These are phyloP conservation scores for Pollicipes pollicipes DNA, from an alignment of 1,140 invertebrate species.

Conservation along the genomic window DNA sequence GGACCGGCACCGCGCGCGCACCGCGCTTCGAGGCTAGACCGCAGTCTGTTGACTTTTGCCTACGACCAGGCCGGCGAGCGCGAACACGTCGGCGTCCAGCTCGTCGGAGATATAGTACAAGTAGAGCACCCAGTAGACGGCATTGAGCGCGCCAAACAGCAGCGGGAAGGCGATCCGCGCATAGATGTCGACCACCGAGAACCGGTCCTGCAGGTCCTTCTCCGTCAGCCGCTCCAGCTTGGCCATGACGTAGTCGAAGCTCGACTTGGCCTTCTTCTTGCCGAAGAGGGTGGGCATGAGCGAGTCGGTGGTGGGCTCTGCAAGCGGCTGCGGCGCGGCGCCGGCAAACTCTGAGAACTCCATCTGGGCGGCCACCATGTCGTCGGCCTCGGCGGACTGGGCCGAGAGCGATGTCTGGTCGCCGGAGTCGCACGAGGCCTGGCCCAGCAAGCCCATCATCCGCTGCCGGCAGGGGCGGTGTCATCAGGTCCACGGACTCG, in stretches of 20 bases:
- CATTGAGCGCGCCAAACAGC: conserved; percentile 31
- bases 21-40: too few species aligned
- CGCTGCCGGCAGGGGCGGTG: too few species aligned
- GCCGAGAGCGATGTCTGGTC: too few species aligned
- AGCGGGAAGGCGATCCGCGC: conserved; percentile 32
- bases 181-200: conserved; percentile 34
- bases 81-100: too few species aligned
- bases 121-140: conserved; percentile 34
- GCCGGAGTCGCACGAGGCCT: too few species aligned
- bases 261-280: not conserved
- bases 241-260: not conserved
- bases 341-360: not conserved
- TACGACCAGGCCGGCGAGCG: too few species aligned
- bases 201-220: conserved; percentile 20
- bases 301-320: not conserved
- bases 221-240: conserved; percentile 17
- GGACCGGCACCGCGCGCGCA: too few species aligned
- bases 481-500: too few species aligned
- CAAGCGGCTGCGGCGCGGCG: too few species aligned
- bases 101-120: conserved; percentile 26
- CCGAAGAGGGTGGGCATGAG: not conserved
- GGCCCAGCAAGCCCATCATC: too few species aligned
- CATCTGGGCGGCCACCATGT: not conserved
- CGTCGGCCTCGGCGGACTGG: not conserved
- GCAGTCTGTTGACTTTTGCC: too few species aligned